Evolutionary conservation across 2,113 vertebrate genomes (phyloP).

Genomic region (Sorex araneus): DNA sequence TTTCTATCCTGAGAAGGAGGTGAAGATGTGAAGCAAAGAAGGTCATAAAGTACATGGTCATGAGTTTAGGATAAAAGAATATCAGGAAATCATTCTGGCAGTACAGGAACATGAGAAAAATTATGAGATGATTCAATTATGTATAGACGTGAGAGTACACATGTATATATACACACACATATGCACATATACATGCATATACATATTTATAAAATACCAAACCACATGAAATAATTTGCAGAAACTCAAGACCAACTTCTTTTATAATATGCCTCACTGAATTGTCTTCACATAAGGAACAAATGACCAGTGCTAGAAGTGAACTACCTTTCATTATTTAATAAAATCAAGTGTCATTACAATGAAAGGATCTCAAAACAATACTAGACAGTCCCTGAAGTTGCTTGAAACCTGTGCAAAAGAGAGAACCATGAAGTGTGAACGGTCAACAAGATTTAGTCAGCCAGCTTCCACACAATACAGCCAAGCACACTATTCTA

Average conservation of each 20-base stretch:
- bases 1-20: constrained; percentile 58
- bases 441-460: constrained; percentile 25
- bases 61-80: constrained; percentile 73
- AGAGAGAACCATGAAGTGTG: constrained; percentile 3
- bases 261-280: background rate
- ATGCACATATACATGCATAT: too few species aligned
- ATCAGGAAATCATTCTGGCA: constrained; percentile 47
- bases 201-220: constrained; percentile 32
- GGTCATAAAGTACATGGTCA: constrained; percentile 70
- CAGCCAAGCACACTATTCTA: background rate
- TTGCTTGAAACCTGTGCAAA: background rate
- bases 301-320: background rate
- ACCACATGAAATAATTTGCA: background rate
- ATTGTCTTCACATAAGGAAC: background rate
- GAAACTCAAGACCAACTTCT: constrained; percentile 1
- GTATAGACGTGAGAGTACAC: constrained; percentile 12
- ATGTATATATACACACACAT: background rate
- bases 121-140: constrained; percentile 23
- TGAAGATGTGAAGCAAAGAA: constrained; percentile 67
- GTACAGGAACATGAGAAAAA: constrained; percentile 23
- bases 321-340: constrained; percentile 45
- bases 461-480: constrained; percentile 14
- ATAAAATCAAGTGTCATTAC: constrained; percentile 3
- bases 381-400: background rate
- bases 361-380: constrained; percentile 9